A percentile compares a stretch with the other conserved stretches of the same genome.
phyloP scores from a whole-genome alignment of 2,888 invertebrate species.

The Ochropleura leucogaster region DNA sequence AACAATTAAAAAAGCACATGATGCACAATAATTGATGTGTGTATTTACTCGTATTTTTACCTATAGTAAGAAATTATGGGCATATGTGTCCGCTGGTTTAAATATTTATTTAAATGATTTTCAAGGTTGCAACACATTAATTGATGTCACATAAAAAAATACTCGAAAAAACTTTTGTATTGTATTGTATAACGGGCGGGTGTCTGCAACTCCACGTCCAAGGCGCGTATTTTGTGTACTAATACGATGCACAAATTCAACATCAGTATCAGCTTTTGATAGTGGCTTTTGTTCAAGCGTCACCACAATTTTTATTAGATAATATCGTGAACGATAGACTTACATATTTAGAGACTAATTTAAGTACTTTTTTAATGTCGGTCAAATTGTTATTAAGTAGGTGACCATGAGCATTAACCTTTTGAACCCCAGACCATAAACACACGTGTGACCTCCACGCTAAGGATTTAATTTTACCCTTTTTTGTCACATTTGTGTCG shows the following conservation, averaged over 20 bases:
- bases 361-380: background rate
- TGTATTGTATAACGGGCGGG: no score
- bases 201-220: no score
- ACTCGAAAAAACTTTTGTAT: no score
- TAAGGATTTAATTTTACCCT: no score
- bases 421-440: no score
- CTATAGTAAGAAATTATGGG: background rate
- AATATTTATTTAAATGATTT: no score
- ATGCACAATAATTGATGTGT: background rate
- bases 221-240: no score
- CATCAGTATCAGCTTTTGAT: conserved; percentile 6
- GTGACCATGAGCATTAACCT: background rate
- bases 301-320: background rate
- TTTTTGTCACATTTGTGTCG: no score
- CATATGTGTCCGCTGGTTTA: background rate
- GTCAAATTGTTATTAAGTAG: background rate
- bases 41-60: background rate
- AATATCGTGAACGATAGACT: background rate
- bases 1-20: background rate
- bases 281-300: background rate
- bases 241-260: background rate
- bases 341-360: no score
- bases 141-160: no score
- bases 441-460: no score
- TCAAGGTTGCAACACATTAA: no score